Percentiles rank a stretch among this genome's conserved stretches.
phyloP scores from a whole-genome alignment of 2,797 vertebrate genomes.

The Bucorvus abyssinicus region DNA sequence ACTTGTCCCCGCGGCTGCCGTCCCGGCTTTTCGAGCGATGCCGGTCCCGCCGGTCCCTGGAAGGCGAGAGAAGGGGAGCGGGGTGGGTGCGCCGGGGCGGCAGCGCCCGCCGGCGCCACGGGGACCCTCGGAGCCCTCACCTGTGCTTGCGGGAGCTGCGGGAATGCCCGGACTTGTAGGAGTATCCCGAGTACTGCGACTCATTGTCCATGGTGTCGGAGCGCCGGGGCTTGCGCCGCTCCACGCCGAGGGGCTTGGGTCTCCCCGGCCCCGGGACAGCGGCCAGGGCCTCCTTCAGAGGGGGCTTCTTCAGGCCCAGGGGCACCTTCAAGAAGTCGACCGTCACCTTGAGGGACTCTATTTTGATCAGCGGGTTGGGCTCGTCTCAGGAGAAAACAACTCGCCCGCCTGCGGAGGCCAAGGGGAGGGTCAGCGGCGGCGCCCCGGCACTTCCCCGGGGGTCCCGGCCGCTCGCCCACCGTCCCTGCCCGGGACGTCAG shows the following conservation, averaged over 20 bases:
- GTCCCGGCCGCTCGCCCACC: no score
- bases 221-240: slow-evolving; percentile 68
- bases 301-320: slow-evolving; percentile 83
- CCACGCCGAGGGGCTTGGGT: slow-evolving; percentile 66
- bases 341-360: slow-evolving; percentile 98
- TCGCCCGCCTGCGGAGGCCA: neutral
- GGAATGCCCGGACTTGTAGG: slow-evolving; percentile 92
- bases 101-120: neutral
- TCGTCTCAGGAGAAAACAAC: slow-evolving; percentile 73
- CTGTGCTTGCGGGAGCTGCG: slow-evolving; percentile 90
- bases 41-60: slow-evolving; percentile 87
- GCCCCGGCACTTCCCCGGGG: neutral
- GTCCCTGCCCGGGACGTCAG: rapidly evolving
- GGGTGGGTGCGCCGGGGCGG: neutral
- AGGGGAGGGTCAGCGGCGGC: rapidly evolving
- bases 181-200: slow-evolving; percentile 93
- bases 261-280: slow-evolving; percentile 67
- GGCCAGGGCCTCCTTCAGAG: slow-evolving; percentile 82
- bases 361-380: slow-evolving; percentile 85
- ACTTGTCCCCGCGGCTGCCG: slow-evolving; percentile 87
- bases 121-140: slow-evolving; percentile 46
- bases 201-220: slow-evolving; percentile 92
- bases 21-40: slow-evolving; percentile 90
- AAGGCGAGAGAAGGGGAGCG: neutral
- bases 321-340: slow-evolving; percentile 95